Evolutionary conservation across 2,888 invertebrate species (phyloP).

Genomic region (Stictocephala bisonia): DNA sequence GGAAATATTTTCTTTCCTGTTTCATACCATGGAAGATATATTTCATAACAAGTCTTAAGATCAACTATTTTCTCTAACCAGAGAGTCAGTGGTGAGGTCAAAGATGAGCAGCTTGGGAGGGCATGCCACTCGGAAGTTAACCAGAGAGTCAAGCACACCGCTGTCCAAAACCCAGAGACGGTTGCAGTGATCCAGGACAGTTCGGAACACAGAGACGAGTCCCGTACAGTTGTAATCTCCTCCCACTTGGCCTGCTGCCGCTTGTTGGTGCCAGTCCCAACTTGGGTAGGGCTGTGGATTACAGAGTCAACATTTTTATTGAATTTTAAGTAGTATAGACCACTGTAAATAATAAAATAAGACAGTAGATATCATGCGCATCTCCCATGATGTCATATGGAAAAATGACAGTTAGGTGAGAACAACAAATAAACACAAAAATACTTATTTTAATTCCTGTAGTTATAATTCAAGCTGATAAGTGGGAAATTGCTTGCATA

Average conservation of each 20-base stretch:
- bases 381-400: no score
- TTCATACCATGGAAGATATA: no score
- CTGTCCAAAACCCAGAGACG: conserved; percentile 86
- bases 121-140: conserved; percentile 75
- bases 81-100: conserved; percentile 77
- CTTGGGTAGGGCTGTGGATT: conserved; percentile 74
- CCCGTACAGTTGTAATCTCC: conserved; percentile 78
- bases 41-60: no score
- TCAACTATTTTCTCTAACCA: conserved; percentile 66
- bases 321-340: no score
- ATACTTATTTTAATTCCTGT: no score
- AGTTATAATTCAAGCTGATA: no score
- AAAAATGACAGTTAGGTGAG: no score
- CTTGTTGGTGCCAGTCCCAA: conserved; percentile 76
- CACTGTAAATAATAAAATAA: no score
- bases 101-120: conserved; percentile 86
- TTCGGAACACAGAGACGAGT: conserved; percentile 82
- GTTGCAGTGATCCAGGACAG: conserved; percentile 82
- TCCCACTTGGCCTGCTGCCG: conserved; percentile 73
- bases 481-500: no score
- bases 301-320: conserved; percentile 35
- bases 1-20: no score
- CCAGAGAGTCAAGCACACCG: conserved; percentile 77
- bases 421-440: no score
- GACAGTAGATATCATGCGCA: no score